A percentile compares a stretch with the other conserved stretches of the same genome.
Evolutionary conservation across 92 coral and sea anemone genomes (phyloP).

Genomic region (Diadumene lineata): DNA sequence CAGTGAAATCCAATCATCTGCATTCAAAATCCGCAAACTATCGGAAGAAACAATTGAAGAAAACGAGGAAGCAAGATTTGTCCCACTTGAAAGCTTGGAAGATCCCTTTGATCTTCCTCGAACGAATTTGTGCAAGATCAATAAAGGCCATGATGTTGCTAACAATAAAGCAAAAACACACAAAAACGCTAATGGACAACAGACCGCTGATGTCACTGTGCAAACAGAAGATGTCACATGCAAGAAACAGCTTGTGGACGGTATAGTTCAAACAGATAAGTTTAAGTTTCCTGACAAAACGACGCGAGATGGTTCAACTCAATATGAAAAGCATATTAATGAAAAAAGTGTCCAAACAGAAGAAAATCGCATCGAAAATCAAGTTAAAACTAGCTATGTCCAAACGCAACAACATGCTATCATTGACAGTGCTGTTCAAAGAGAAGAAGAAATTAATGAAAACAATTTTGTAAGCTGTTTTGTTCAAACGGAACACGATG

Average conservation of each 20-base stretch:
- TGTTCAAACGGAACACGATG: too few relatives aligned
- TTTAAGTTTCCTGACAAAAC: too few relatives aligned
- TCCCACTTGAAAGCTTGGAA: not conserved
- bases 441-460: not conserved
- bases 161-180: not conserved
- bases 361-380: too few relatives aligned
- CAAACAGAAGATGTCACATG: not conserved
- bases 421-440: not conserved
- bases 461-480: not conserved
- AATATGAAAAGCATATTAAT: too few relatives aligned
- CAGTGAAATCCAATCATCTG: not conserved
- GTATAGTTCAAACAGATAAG: not conserved
- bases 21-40: slow-evolving; percentile 2
- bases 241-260: not conserved
- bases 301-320: too few relatives aligned
- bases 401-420: too few relatives aligned
- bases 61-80: not conserved
- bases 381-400: too few relatives aligned
- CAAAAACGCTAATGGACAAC: not conserved
- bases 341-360: too few relatives aligned
- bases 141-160: not conserved
- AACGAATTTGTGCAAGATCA: not conserved
- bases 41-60: not conserved
- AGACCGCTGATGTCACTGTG: not conserved
- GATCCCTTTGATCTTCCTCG: not conserved